Evolutionary conservation across 2,113 vertebrate genomes (phyloP), one percentile per base, ranked within the genome.

Genomic region (Oenanthe oenanthe): DNA sequence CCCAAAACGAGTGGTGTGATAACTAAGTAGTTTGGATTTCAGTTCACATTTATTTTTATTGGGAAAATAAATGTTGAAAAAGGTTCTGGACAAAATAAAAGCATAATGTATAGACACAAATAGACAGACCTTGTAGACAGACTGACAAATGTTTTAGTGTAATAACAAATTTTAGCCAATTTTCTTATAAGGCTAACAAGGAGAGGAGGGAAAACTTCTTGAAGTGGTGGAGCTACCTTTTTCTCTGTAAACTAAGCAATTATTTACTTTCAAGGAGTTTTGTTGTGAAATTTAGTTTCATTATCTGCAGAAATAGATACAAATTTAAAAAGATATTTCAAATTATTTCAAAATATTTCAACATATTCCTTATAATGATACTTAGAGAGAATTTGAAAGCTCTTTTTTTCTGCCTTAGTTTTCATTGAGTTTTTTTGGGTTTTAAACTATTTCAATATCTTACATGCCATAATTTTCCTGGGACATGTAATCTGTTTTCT

Each of bases 381-480:
- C 16, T 65, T 85, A 34, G 10, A 56, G 6, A 72, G 6, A 73
- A 75, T 17, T 12, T 34, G 12, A 86, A 88, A 66, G 13, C 2
- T 63, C 8, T 21, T 81, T 26, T 58, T 77, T 66, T 73, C 34
- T 83, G 11, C 7, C 7, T 62, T 17, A 19, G 7, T 72, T 62
- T 42, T 62, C 12, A 36, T 16, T 50, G 26, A 22, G 1, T 3
- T 47, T 67, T 22, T 12, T 5, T 2, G 2, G 4, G 5, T 54
- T 54, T 62, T 6, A 10, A 54, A n/a, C 26, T 18, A n/a, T 58
- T 80, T 34, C 14, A 40, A 22, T n/a, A 2, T 75, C 19, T 70
- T 45, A 51, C 89, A 72, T 56, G 8, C 22, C 32, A 47, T 47
- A 0, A 4, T 79, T 88, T 93, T 83, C 47, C 43, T 74, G 29